phyloP scores from a whole-genome alignment of 2,888 invertebrate species.

The Antitype chi region DNA sequence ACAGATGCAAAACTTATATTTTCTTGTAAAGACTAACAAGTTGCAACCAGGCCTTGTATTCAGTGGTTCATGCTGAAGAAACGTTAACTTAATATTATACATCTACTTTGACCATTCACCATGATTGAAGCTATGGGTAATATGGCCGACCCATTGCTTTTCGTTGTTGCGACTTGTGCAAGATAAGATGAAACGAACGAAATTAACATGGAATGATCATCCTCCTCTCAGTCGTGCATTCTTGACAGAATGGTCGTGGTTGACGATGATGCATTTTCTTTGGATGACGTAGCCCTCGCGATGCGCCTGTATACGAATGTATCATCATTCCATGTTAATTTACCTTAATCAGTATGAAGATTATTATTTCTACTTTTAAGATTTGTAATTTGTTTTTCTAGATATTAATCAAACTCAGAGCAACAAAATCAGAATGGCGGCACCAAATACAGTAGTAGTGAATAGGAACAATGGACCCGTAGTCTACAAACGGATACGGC shows the following conservation, averaged over 20 bases:
- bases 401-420: slow-evolving; percentile 66
- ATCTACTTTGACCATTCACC: neutral
- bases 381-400: slow-evolving; percentile 52
- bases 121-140: neutral
- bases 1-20: slow-evolving; percentile 30
- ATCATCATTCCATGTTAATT: neutral
- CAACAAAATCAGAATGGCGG: slow-evolving; percentile 78
- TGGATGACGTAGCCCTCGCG: no score
- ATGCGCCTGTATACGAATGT: no score
- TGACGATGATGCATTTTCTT: no score
- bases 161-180: slow-evolving; percentile 5
- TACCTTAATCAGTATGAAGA: slow-evolving; percentile 11
- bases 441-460: slow-evolving; percentile 76
- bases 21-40: slow-evolving; percentile 29
- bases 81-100: neutral
- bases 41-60: slow-evolving; percentile 4
- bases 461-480: slow-evolving; percentile 73
- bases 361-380: neutral
- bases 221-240: no score
- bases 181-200: slow-evolving; percentile 4
- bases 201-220: no score
- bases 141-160: neutral
- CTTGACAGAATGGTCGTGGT: no score
- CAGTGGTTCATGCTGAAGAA: neutral
- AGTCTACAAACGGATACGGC: slow-evolving; percentile 84